Conservation (phyloP, 2,888 invertebrate species). For the Schizaphis graminum region DNA sequence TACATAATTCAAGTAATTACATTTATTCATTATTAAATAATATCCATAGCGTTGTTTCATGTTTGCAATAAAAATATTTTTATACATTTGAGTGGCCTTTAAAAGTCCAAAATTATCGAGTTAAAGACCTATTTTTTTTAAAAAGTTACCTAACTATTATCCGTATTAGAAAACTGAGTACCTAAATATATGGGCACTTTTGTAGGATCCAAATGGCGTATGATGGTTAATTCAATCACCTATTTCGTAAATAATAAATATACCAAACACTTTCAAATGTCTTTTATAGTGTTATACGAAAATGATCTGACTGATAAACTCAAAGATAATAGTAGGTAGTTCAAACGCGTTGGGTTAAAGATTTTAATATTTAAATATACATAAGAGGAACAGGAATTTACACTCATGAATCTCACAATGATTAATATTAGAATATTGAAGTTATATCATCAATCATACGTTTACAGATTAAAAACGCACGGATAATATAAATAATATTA, state of each 20-base stretch:
- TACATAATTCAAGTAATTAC: neutral
- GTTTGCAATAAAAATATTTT: neutral
- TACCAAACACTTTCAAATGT: neutral
- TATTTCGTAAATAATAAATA: neutral
- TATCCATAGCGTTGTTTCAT: neutral
- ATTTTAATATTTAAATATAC: slow-evolving; percentile 16
- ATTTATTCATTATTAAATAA: neutral
- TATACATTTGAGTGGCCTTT: neutral
- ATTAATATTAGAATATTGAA: neutral
- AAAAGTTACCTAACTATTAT: neutral
- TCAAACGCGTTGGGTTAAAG: neutral
- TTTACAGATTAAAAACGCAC: neutral
- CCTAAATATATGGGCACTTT: neutral
- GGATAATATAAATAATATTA: neutral
- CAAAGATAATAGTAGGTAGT: neutral
- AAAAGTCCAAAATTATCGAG: neutral
- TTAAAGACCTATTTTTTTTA: neutral
- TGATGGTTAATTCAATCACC: neutral
- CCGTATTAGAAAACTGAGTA: neutral
- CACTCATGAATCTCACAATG: neutral
- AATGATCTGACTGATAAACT: neutral
- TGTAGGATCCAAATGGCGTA: neutral
- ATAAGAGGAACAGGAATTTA: neutral
- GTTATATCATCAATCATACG: neutral
- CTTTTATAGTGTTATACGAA: neutral